Evolutionary conservation across 2,888 invertebrate species (phyloP), one percentile per base, ranked within the genome.

Genomic region (Drosophila fungiperda): DNA sequence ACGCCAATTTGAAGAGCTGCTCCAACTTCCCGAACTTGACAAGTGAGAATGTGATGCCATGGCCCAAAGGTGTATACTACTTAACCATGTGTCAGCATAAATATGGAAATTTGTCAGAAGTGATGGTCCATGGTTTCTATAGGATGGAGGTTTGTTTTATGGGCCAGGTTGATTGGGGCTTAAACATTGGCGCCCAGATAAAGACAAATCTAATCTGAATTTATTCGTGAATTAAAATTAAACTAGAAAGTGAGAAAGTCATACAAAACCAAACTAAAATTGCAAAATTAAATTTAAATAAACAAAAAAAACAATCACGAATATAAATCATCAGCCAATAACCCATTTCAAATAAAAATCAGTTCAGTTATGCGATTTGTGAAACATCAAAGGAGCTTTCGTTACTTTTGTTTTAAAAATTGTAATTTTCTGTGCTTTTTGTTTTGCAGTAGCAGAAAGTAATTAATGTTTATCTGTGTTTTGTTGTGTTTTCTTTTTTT

Each of bases 71-170:
- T 1, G 3, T 29, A 3, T 36, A 53, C 15, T 17, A 4, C 20
- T 53, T 29, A 1, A 49, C 11, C 0, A 59, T 17, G 49, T 29
- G 60, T 29, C 29, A 20, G 12, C 3, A 29, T 12, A n/a, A 26
- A 0, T 0, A 29, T 3, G 36, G 17, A 20, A 20, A 12, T 12
- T 29, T 53, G 15, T 20, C 60, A 15, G 60, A 52, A 20, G 20
- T 53, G 17, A 1, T 38, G 11, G 0, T 3, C 0, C 36, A 11
- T 0, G 29, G 60, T 15, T 36, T 1, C 29, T 53, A 60, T 26
- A 60, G 29, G 12, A 1, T 32, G 0, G 1, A 7, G 1, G 0
- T 1, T 0, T 2, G 0, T 0, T 15, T 36, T 4, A 9, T 2
- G 5, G 54, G 29, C 1, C 26, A 53, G 20, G 29, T 32, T 17